Evolutionary conservation across 2,888 invertebrate species (phyloP).

Genomic region (Fragum sueziense): DNA sequence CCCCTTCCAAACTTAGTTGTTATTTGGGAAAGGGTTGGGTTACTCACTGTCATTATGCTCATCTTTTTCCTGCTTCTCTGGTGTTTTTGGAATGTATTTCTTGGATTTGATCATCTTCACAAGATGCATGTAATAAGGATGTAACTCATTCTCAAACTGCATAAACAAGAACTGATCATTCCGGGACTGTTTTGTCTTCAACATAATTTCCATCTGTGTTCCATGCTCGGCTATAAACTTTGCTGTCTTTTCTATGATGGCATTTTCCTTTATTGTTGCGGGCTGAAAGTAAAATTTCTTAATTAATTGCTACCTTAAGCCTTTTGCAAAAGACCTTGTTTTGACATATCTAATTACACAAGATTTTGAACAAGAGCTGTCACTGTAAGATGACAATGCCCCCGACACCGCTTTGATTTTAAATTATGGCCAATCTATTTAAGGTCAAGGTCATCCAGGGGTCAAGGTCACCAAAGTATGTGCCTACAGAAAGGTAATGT

Average conservation of each 20-base stretch:
- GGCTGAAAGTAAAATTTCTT: no score
- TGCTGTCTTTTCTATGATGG: conserved; percentile 95
- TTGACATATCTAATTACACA: no score
- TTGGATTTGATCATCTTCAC: conserved; percentile 79
- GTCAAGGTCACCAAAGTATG: no score
- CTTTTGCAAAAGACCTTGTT: no score
- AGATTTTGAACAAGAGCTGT: no score
- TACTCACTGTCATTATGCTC: conserved; percentile 53
- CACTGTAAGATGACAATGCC: no score
- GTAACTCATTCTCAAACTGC: conserved; percentile 91
- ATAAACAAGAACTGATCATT: conserved; percentile 97
- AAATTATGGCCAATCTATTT: no score
- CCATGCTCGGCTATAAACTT: conserved; percentile 89
- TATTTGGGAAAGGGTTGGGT: background rate
- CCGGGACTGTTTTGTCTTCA: conserved; percentile 97
- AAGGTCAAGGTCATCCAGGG: no score
- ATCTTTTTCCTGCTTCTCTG: conserved; percentile 56
- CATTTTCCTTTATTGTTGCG: conserved; percentile 92
- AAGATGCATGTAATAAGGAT: conserved; percentile 93
- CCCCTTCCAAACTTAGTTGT: background rate
- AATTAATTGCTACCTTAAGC: no score
- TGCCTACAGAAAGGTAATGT: no score
- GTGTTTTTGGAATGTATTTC: conserved; percentile 74
- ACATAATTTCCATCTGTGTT: conserved; percentile 98
- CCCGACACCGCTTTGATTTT: no score